Conservation (phyloP, 2,888 invertebrate genomes). For the Papilio protenor region DNA sequence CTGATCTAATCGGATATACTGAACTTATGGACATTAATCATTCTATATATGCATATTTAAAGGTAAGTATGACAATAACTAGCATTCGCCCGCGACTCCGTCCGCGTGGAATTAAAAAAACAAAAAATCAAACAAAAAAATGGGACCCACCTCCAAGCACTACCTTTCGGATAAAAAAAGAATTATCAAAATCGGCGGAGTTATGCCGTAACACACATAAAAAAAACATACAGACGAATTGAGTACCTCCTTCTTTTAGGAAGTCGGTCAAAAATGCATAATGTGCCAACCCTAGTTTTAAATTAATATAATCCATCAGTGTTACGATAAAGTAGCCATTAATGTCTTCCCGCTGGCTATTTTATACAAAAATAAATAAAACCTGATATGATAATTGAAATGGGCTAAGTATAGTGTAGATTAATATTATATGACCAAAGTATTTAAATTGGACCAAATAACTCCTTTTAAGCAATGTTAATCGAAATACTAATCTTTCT, state of each 20-base stretch:
- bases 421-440: not conserved
- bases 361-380: slow-evolving; percentile 4
- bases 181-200: too few species aligned
- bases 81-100: not conserved
- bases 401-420: not conserved
- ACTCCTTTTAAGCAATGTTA: not conserved
- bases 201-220: too few species aligned
- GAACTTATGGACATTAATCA: slow-evolving; percentile 77
- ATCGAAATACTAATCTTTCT: not conserved
- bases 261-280: too few species aligned
- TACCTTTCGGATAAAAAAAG: too few species aligned
- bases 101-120: too few species aligned
- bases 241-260: too few species aligned
- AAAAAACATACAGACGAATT: too few species aligned
- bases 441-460: not conserved
- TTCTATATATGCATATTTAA: slow-evolving; percentile 83
- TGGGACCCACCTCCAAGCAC: too few species aligned
- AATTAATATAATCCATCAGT: not conserved
- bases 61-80: slow-evolving; percentile 62
- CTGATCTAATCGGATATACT: slow-evolving; percentile 86
- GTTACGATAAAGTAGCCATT: not conserved
- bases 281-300: not conserved
- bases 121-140: too few species aligned
- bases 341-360: not conserved
- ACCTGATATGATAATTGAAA: not conserved